Evolutionary conservation across 1,140 invertebrate genomes (phyloP), one percentile per base, ranked within the genome.

Genomic region (Bombus difficillimus): DNA sequence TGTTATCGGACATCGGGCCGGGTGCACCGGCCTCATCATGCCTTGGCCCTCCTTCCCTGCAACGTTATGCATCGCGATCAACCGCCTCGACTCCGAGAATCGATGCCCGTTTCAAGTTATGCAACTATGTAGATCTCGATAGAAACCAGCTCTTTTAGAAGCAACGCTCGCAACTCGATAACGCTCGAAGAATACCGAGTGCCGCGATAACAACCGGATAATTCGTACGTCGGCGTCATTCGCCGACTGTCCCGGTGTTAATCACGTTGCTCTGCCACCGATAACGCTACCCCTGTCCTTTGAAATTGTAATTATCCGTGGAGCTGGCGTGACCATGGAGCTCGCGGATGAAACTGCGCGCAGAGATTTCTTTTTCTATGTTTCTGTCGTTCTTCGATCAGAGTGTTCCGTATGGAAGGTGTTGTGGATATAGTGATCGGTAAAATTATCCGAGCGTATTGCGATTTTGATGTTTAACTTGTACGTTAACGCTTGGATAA

Each of bases 21-120:
- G 81, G 91, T 91, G 88, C 90, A 92, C 90, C 91, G 91, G 89
- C 91, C 91, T 92, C 91, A 87, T 92, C 91, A 91, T 88, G 86
- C 88, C 86, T 89, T 81, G 85, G 82, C 64, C 76, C 81, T 84
- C 59, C 22, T 71, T 43, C 22, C n/a, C 39, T 18, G 22, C 72
- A 34, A 34, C 47, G 18, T 18, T 4, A 41, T 82, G 83, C 72
- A 90, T 91, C 88, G 89, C 80, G 78, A 91, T 90, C 77, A 69
- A 53, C 71, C 39, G 47, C 43, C 73, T 84, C 62, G 74, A 59
- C 90, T 88, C 74, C 88, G 76, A 85, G 85, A 85, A 91, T 88
- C 83, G 90, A 89, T 91, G 72, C 85, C 39, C 83, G 84, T 88
- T 85, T 89, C 90, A 89, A 91, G 89, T 91, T 91, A 91, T 91